These are phyloP conservation scores for Semaprochilodus insignis DNA, from an alignment of 2,797 vertebrate species.

Conservation along the genomic window DNA sequence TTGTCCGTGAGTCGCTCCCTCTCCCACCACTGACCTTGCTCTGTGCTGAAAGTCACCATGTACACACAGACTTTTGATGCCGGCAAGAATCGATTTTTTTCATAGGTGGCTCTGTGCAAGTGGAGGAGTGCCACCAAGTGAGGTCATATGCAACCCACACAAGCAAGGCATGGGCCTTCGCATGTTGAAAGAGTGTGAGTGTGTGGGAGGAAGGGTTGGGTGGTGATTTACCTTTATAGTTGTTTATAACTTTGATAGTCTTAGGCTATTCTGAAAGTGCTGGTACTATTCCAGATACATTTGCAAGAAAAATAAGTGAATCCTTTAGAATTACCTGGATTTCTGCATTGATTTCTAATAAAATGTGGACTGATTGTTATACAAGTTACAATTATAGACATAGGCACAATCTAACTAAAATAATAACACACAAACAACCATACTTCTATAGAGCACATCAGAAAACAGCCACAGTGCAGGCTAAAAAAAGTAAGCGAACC, in stretches of 20 bases:
- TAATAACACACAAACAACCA: no score
- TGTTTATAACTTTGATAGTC: conserved; percentile 1
- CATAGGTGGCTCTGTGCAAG: conserved; percentile 23
- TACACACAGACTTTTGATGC: conserved; percentile 62
- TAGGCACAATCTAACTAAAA: no score
- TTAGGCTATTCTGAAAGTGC: neutral
- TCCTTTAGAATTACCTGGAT: no score
- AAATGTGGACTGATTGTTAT: no score
- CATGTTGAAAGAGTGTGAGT: conserved; percentile 2
- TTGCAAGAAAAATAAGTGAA: no score
- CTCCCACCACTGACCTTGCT: conserved; percentile 67
- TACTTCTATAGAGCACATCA: no score
- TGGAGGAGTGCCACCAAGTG: conserved; percentile 44
- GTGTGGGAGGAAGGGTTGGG: conserved; percentile 5
- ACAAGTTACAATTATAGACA: no score
- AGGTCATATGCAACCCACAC: conserved; percentile 37
- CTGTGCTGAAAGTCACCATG: conserved; percentile 62
- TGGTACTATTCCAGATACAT: neutral
- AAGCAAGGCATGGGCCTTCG: neutral
- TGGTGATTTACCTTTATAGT: neutral
- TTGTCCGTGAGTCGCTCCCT: conserved; percentile 75
- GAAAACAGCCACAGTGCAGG: no score
- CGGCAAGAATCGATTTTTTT: conserved; percentile 57
- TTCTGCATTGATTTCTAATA: no score
- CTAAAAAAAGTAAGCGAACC: no score